Evolutionary conservation across 2,888 invertebrate species (phyloP), one percentile per base, ranked within the genome.

Genomic region (Leistus spinibarbis): DNA sequence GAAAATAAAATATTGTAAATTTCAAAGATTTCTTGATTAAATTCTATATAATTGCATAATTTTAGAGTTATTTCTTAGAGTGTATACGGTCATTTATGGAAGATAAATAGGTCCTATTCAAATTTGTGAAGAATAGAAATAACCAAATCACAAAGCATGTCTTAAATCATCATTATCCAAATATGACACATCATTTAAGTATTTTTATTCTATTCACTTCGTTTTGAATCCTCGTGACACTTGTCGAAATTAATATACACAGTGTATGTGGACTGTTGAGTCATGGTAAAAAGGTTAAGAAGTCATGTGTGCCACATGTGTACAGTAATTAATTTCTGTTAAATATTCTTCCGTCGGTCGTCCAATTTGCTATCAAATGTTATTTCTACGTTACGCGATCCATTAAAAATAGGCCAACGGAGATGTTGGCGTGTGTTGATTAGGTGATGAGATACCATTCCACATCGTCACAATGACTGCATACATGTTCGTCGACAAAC

Each of bases 151-250:
- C 40, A 40, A 40, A 10, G 13, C 10, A 40, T 40, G 40, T 40
- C 40, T 40, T 40, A 40, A 40, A 40, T 40, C 40, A 40, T 40
- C 10, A 40, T 40, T 40, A 40, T 10, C 7, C 7, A 40, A 40
- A 40, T 40, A 40, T 40, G 40, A 40, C 40, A 40, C 40, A 40
- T 40, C 40, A 40, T 40, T 40, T 40, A 40, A 40, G 10, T 5
- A 10, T 40, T 40, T 40, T 4, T 7, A 40, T 7, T 54, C 76
- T 65, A 71, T 54, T 40, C 23, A 54, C 54, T 9, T 22, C 22
- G 57, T 57, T 63, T 68, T 62, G 75, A 75, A 63, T 69, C 65
- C 76, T 66, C 69, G 69, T 68, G 53, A 56, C 60, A 76, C 40
- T 77, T 77, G 64, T 71, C 24, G 22, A 64, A 24, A 23, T 64